phyloP scores from a whole-genome alignment of 2,888 invertebrate species.

The Tortrix viridana region DNA sequence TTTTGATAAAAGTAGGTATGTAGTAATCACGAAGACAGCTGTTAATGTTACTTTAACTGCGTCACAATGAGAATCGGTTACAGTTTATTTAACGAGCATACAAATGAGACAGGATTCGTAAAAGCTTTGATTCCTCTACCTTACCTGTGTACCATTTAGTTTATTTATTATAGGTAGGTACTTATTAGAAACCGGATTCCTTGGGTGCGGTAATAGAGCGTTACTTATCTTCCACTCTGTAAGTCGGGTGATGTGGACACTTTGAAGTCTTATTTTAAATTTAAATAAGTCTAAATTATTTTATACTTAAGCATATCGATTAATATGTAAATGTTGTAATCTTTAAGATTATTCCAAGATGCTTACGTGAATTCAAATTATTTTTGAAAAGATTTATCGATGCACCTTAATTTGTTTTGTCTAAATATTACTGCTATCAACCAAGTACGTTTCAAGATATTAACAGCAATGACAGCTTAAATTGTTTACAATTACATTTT shows the following conservation, averaged over 20 bases:
- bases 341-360: too few relatives aligned
- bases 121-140: conserved; percentile 1
- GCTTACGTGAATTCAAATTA: too few relatives aligned
- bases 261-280: conserved; percentile 39
- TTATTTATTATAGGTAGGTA: too few relatives aligned
- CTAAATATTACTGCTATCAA: conserved; percentile 67
- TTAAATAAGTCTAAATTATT: too few relatives aligned
- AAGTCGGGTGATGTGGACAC: neutral
- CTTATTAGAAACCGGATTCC: conserved; percentile 15
- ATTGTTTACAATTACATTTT: conserved; percentile 79
- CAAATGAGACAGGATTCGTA: neutral
- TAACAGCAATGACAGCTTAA: conserved; percentile 49
- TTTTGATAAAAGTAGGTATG: too few relatives aligned
- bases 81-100: neutral
- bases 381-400: conserved; percentile 26
- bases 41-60: neutral
- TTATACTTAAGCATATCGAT: too few relatives aligned
- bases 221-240: conserved; percentile 9
- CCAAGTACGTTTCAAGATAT: conserved; percentile 67
- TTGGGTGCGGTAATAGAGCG: conserved; percentile 1
- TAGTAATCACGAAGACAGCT: too few relatives aligned
- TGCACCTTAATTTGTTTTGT: conserved; percentile 62
- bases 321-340: too few relatives aligned
- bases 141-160: neutral
- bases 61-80: neutral